Evolutionary conservation across 1,140 invertebrate species (phyloP), one percentile per base, ranked within the genome.

Genomic region (Drosophila sproati): DNA sequence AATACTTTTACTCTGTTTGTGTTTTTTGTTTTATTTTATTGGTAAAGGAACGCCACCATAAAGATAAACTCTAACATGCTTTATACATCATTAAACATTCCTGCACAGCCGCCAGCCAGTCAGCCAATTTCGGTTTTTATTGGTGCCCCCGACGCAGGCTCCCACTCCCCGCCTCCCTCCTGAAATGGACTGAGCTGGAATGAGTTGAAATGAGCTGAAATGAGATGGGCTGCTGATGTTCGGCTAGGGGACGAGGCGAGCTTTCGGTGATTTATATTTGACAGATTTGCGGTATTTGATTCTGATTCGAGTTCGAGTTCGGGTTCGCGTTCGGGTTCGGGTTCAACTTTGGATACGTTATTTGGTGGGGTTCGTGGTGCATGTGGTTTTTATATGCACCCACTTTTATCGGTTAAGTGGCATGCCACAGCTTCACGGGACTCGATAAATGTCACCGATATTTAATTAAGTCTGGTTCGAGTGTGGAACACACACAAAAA

Each of bases 11-110:
- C 59, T 63, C 63, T 47, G 35, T 71, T 55, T 52, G 20, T 68
- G 57, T 57, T 41, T 20, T 55, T 63, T 41, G 48, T 62, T 34
- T 28, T 28, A 47, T 72, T 52, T 69, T 54, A 10, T 59, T 57
- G 28, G 52, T 47, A 73, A 76, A 82, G 72, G 68, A 88, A 88
- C 69, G 78, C 78, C 87, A 90, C 86, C 75, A 89, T 89, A 89
- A 89, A 89, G 86, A 89, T 89, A 89, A 89, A 89, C 86, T 89
- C 86, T 89, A 89, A 89, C 86, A 89, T 89, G 86, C 86, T 89
- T 89, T 89, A 89, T 89, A 89, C 85, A 89, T 89, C 85, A 89
- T 89, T 89, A 89, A 89, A 89, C 85, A 89, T 89, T 89, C 85
- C 85, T 90, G 85, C 85, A 88, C 83, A 87, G 85, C 75, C 85